A percentile compares a stretch with the other conserved stretches of the same genome.
Conservation (phyloP, 1,140 invertebrate genomes). For the Wiebesia pumilae region DNA sequence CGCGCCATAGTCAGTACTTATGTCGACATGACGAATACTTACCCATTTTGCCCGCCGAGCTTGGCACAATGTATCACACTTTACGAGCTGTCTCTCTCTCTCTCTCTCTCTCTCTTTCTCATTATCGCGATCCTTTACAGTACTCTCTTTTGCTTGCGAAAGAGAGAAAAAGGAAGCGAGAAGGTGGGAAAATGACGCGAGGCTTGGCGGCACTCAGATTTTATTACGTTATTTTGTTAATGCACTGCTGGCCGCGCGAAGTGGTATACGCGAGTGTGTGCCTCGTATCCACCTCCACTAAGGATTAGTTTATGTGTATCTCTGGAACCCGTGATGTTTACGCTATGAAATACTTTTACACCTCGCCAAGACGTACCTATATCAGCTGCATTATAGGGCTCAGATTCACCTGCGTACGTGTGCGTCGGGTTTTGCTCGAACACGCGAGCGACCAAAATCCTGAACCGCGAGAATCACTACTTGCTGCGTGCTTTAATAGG, state of each 20-base stretch:
- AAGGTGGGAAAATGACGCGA: not conserved
- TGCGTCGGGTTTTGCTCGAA: not conserved
- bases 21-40: slow-evolving; percentile 63
- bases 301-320: slow-evolving; percentile 40
- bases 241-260: slow-evolving; percentile 59
- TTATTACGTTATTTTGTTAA: slow-evolving; percentile 74
- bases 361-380: slow-evolving; percentile 40
- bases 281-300: not conserved
- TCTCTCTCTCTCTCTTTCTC: slow-evolving; percentile 53
- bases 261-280: slow-evolving; percentile 48
- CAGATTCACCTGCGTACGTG: not conserved
- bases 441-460: slow-evolving; percentile 20
- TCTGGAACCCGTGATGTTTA: not conserved
- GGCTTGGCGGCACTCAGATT: slow-evolving; percentile 64
- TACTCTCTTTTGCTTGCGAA: not conserved
- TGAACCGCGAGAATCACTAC: not conserved
- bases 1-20: slow-evolving; percentile 58
- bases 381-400: not conserved
- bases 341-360: slow-evolving; percentile 42
- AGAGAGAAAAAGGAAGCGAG: slow-evolving; percentile 35
- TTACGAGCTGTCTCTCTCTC: slow-evolving; percentile 60
- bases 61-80: slow-evolving; percentile 67
- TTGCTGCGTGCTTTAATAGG: not conserved
- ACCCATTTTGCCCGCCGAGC: slow-evolving; percentile 51
- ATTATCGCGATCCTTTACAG: slow-evolving; percentile 17